Evolutionary conservation across 2,888 invertebrate genomes (phyloP).

Genomic region (Chirona hameri): DNA sequence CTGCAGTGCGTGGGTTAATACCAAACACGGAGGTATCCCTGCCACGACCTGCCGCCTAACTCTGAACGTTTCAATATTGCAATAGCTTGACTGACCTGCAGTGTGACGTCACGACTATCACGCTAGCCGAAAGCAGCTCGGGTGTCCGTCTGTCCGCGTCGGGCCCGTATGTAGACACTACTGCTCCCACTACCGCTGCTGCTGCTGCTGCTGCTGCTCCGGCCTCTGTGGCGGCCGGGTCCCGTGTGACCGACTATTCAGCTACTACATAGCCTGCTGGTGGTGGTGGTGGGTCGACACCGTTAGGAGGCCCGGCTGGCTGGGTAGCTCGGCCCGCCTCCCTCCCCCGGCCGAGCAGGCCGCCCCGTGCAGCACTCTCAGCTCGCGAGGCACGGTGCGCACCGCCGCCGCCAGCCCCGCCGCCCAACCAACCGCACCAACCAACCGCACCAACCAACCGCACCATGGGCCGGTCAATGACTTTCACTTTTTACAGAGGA

Average conservation of each 20-base stretch:
- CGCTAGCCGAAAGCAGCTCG: too few relatives aligned
- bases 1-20: too few relatives aligned
- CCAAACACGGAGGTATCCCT: too few relatives aligned
- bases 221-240: background rate
- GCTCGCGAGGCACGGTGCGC: background rate
- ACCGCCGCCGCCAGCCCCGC: background rate
- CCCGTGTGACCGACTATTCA: background rate
- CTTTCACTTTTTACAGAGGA: conserved; percentile 7
- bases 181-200: too few relatives aligned
- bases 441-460: background rate
- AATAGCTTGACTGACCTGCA: too few relatives aligned
- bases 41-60: too few relatives aligned
- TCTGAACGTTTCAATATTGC: too few relatives aligned
- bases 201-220: too few relatives aligned
- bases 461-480: background rate
- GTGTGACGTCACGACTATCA: too few relatives aligned
- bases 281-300: background rate
- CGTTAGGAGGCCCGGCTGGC: background rate
- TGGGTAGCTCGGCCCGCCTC: background rate
- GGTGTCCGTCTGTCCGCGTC: too few relatives aligned
- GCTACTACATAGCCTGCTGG: too few relatives aligned
- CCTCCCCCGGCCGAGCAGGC: background rate
- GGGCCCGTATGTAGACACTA: too few relatives aligned
- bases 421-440: background rate
- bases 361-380: background rate